A percentile compares a stretch with the other conserved stretches of the same genome.
Evolutionary conservation across 2,888 invertebrate genomes (phyloP).

Genomic region (Stenurella melanura): DNA sequence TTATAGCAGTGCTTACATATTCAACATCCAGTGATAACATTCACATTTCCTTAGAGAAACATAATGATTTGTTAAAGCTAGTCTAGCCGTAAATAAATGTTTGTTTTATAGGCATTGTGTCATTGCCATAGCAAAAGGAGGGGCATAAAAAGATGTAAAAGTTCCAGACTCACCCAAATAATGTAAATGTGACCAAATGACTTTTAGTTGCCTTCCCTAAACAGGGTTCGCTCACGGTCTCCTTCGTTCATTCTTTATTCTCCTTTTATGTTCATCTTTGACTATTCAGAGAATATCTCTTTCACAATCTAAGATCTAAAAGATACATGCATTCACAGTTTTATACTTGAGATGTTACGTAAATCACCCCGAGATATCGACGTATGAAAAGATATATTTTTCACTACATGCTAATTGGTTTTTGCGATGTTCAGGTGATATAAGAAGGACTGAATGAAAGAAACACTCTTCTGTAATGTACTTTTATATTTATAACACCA

Average conservation of each 20-base stretch:
- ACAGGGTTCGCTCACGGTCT: conserved; percentile 20
- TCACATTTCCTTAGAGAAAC: no score
- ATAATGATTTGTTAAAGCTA: no score
- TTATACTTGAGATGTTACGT: conserved; percentile 45
- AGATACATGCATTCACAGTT: conserved; percentile 47
- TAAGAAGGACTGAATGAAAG: conserved; percentile 8
- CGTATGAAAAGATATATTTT: conserved; percentile 21
- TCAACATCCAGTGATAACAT: no score
- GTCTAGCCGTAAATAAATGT: neutral
- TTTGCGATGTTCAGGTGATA: conserved; percentile 8
- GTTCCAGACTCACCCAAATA: conserved; percentile 3
- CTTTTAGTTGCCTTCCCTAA: conserved; percentile 25
- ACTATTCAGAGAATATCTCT: conserved; percentile 44
- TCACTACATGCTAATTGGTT: conserved; percentile 18
- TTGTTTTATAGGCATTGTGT: neutral
- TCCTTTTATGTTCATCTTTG: conserved; percentile 14
- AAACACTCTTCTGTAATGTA: neutral
- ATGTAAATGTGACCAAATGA: conserved; percentile 33
- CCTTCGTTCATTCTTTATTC: conserved; percentile 1
- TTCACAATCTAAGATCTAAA: conserved; percentile 45
- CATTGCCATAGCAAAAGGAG: neutral
- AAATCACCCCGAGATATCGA: conserved; percentile 50
- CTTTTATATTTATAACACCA: neutral
- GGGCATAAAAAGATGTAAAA: neutral
- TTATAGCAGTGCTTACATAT: no score